Conservation (phyloP, 2,113 vertebrate species). For the Microcebus jonahi region DNA sequence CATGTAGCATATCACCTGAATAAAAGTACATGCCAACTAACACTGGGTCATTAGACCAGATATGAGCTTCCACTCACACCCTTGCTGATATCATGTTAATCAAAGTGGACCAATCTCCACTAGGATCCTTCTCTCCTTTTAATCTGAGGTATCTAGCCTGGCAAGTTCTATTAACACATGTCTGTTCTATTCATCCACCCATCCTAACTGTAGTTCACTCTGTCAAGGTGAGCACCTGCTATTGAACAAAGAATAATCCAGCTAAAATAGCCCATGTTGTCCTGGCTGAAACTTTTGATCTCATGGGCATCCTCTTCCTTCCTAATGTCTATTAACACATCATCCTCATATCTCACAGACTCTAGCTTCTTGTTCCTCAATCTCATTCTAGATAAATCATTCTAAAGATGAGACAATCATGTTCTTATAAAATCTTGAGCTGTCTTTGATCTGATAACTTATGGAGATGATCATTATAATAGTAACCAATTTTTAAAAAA, state of each 20-base stretch:
- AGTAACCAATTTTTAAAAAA: neutral
- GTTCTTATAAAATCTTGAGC: neutral
- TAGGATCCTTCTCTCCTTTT: neutral
- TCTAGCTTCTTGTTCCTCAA: neutral
- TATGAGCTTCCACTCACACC: neutral
- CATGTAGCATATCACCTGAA: neutral
- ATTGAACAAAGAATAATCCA: neutral
- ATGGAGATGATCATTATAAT: neutral
- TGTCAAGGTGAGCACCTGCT: neutral
- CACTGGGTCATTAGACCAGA: neutral
- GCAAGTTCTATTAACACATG: neutral
- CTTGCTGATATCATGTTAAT: neutral
- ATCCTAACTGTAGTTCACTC: neutral
- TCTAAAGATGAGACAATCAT: neutral
- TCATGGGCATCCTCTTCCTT: neutral
- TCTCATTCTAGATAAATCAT: neutral
- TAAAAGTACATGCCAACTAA: neutral
- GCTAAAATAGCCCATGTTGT: neutral
- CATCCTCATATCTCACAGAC: neutral
- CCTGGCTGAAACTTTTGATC: neutral
- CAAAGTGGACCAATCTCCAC: neutral
- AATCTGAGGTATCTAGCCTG: neutral
- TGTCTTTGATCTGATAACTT: neutral
- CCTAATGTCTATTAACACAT: neutral
- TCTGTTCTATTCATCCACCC: neutral